These are phyloP conservation scores for Lagopus leucura DNA, from an alignment of 2,113 vertebrate genomes.

Conservation along the genomic window DNA sequence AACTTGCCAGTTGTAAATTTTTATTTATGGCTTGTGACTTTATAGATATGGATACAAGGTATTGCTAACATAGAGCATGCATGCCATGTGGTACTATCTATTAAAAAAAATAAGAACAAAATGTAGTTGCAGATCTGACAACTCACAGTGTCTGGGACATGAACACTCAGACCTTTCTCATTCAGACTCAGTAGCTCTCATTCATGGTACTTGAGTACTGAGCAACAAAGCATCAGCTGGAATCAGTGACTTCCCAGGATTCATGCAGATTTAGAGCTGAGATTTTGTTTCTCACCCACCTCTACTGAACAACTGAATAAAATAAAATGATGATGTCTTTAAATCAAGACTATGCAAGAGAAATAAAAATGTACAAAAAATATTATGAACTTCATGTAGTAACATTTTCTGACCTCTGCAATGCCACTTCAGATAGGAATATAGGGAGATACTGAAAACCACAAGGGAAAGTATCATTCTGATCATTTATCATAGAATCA, in stretches of 20 bases:
- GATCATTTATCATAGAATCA: not conserved
- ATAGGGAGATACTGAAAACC: not conserved
- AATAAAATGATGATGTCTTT: not conserved
- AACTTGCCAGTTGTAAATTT: not conserved
- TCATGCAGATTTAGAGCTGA: not conserved
- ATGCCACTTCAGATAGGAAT: not conserved
- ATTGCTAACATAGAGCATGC: not conserved
- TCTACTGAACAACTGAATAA: not conserved
- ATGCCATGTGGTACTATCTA: not conserved
- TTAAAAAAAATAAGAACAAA: not conserved
- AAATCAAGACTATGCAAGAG: not conserved
- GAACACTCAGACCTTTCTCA: not conserved
- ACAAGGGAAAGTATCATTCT: not conserved
- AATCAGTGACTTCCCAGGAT: not conserved
- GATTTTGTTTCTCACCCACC: not conserved
- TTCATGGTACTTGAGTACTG: not conserved
- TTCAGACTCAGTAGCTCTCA: not conserved
- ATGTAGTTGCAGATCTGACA: not conserved
- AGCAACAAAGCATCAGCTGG: fast-evolving
- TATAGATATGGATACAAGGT: not conserved
- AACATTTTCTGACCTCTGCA: not conserved
- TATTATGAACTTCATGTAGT: not conserved
- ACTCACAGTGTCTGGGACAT: not conserved
- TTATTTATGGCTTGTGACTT: not conserved
- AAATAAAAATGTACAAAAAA: not conserved